Evolutionary conservation across 2,888 invertebrate genomes (phyloP), one percentile per base, ranked within the genome.

Genomic region (Chorisops tibialis): DNA sequence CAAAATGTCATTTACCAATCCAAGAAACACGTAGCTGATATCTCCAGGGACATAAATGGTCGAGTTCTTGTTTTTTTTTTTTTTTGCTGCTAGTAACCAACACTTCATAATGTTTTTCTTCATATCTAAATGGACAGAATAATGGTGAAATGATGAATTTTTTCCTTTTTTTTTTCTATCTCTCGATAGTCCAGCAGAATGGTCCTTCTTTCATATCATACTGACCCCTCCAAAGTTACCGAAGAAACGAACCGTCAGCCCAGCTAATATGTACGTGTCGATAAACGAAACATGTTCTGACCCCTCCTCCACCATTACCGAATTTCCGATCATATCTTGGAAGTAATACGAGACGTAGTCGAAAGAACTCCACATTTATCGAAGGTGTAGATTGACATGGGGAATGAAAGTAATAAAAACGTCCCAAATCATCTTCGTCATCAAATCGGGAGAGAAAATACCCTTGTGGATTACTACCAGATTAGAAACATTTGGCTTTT

Each of bases 401-500:
- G 59, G 48, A 49, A 47, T 48, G 48, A 41, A 64, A 58, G 61
- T 61, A 64, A 64, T 64, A 64, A 64, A 64, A 64, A 64, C 64
- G 64, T 64, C 64, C 64, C 64, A 64, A 61, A 56, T 64, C 64
- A 64, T 64, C 59, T 49, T 61, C 50, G 37, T 58, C 24, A 19
- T 48, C 47, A 14, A n/a, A 30, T 6, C 35, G n/a, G 43, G n/a
- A 37, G 16, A 4, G 43, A 16, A 16, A 14, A 50, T 19, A 56
- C 56, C 56, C 56, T 18, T 16, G 45, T 43, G 56, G 21, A 56
- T 43, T 56, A 56, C 43, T 22, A 43, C 24, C 39, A 43, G 56
- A 56, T 56, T 56, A 43, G 56, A 43, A 56, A 56, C 56, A 56
- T 56, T 56, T 56, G 56, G 43, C 56, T 56, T 56, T 43, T 56